phyloP scores from a whole-genome alignment of 53 echinoderm and acorn worm genomes.

The Echinarachnius parma region DNA sequence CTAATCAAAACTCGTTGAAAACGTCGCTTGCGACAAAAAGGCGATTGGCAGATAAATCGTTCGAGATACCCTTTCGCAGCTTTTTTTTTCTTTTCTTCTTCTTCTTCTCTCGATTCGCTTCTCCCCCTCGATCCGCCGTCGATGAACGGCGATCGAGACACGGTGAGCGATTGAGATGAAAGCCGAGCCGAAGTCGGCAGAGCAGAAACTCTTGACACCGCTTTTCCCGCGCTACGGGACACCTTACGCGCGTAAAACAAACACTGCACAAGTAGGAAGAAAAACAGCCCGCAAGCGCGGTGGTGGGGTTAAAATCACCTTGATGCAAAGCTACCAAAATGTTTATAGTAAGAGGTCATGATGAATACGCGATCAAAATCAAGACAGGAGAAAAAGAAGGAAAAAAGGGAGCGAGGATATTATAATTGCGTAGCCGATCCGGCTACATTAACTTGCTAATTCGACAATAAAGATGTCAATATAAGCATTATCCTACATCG shows the following conservation, averaged over 20 bases:
- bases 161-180: neutral
- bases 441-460: constrained; percentile 33
- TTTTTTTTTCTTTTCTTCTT: neutral
- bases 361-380: neutral
- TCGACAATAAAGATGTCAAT: constrained; percentile 42
- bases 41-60: neutral
- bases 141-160: neutral
- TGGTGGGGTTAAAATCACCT: neutral
- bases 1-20: neutral
- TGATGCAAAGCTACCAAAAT: too few relatives aligned
- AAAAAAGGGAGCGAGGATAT: too few relatives aligned
- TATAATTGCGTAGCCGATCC: neutral
- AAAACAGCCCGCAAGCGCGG: constrained; percentile 19
- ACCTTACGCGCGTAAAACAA: constrained; percentile 22
- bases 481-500: constrained; percentile 10
- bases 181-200: constrained; percentile 4
- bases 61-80: neutral
- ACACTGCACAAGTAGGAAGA: constrained; percentile 12
- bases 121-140: neutral
- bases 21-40: neutral
- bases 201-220: constrained; percentile 20
- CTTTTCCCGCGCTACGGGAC: constrained; percentile 22
- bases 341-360: neutral
- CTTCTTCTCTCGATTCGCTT: constrained; percentile 5
- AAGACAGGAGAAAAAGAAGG: too few relatives aligned